Evolutionary conservation across 2,113 vertebrate genomes (phyloP), one percentile per base, ranked within the genome.

Genomic region (Boulengeromyrus knoepffleri): DNA sequence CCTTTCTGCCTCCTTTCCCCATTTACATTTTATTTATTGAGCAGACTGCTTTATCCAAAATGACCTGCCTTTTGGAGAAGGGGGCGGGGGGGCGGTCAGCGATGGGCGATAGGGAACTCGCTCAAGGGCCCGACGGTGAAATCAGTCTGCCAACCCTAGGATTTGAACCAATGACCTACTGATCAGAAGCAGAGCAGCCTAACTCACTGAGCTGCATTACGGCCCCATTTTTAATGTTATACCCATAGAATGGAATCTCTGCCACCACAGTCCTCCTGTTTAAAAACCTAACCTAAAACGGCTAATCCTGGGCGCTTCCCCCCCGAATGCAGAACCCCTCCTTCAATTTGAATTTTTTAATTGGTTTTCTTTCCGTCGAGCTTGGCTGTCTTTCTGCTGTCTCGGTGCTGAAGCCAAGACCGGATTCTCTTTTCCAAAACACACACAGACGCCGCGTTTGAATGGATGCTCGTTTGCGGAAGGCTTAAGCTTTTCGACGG

Each of bases 271-370:
- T 80, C 6, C 15, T 80, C 70, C 70, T 39, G 36, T 77, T 66
- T 77, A 19, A 77, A 39, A 39, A 80, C 58, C 58, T 10, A n/a
- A 62, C 62, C 62, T 17, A 15, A 19, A 17, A 15, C 36, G 0
- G 74, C 74, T 42, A 17, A 80, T 80, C 74, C 39, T 39, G 31
- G 3, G 31, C 12, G 0, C 0, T 0, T 1, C 3, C 13, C 13
- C 27, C 5, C 31, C 27, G 5, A 24, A 86, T n/a, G 24, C 36
- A 62, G 3, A 88, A 6, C 87, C 21, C 1, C 53, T 58, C 17
- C 53, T 86, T 86, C 84, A n/a, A 27, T 66, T 88, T 88, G 27
- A 70, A 74, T 47, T 24, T 74, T 89, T 47, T 80, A 89, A 88
- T 70, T 77, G n/a, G 66, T 52, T 80, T 89, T 45, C 21, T 42